phyloP scores from a whole-genome alignment of 2,888 invertebrate genomes.

The Phragmatobia fuliginosa region DNA sequence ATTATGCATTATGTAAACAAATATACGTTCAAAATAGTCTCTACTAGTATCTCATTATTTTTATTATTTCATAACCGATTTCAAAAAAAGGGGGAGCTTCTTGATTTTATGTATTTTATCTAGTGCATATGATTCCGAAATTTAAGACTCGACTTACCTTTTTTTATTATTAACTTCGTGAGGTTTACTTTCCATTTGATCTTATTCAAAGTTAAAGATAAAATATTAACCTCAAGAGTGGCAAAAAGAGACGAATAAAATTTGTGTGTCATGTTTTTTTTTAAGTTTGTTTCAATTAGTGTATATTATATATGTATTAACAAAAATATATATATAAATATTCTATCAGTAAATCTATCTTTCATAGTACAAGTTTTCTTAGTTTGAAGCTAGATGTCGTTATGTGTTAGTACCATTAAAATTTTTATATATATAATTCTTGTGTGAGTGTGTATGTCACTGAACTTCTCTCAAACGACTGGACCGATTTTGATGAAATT shows the following conservation, averaged over 20 bases:
- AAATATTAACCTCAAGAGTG: not conserved
- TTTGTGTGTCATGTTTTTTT: not conserved
- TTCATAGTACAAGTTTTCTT: too few species aligned
- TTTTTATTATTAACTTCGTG: too few species aligned
- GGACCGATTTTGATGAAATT: too few species aligned
- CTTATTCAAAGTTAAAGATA: not conserved
- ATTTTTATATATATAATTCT: too few species aligned
- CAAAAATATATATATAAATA: too few species aligned
- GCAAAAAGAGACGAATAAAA: not conserved
- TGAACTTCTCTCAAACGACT: too few species aligned
- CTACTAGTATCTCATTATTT: not conserved
- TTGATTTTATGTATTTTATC: not conserved
- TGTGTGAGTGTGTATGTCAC: too few species aligned
- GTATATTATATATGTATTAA: too few species aligned
- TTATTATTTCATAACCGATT: not conserved
- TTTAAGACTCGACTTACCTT: too few species aligned
- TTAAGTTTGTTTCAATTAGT: too few species aligned
- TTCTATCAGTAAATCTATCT: too few species aligned
- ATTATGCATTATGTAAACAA: not conserved
- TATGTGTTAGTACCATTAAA: not conserved
- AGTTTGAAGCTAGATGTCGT: too few species aligned
- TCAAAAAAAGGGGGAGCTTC: not conserved
- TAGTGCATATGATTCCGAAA: not conserved
- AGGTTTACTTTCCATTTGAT: not conserved
- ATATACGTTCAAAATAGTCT: not conserved